Percentiles rank a stretch among this genome's conserved stretches.
Evolutionary conservation across 2,113 vertebrate species (phyloP).

Genomic region (Semnopithecus entellus): DNA sequence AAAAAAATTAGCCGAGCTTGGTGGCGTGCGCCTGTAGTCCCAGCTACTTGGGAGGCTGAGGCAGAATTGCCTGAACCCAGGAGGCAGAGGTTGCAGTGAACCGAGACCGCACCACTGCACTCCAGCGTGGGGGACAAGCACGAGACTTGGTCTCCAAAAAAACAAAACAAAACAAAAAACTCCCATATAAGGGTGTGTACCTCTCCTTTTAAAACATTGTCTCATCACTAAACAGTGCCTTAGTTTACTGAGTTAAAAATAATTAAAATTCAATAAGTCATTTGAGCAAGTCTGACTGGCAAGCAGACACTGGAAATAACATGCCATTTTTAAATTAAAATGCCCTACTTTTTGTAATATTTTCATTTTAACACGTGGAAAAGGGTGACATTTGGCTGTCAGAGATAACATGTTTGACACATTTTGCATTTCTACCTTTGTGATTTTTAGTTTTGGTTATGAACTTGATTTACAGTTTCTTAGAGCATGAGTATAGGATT

Average conservation of each 20-base stretch:
- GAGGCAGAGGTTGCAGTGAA: too few relatives aligned
- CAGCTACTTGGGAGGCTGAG: too few relatives aligned
- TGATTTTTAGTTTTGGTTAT: slow-evolving; percentile 19
- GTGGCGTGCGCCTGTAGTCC: too few relatives aligned
- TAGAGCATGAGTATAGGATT: neutral
- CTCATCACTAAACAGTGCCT: neutral
- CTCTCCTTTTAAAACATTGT: neutral
- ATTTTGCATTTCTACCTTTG: slow-evolving; percentile 18
- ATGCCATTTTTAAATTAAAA: slow-evolving; percentile 50
- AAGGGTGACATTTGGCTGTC: slow-evolving; percentile 43
- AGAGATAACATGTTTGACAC: slow-evolving; percentile 44
- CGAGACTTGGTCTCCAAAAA: neutral
- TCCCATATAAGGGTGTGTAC: neutral
- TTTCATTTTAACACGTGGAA: slow-evolving; percentile 55
- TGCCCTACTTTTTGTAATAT: slow-evolving; percentile 11
- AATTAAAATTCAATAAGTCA: neutral
- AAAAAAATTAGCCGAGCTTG: too few relatives aligned
- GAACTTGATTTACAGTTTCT: slow-evolving; percentile 15
- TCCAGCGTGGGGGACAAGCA: too few relatives aligned
- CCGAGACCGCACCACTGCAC: too few relatives aligned
- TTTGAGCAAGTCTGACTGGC: neutral
- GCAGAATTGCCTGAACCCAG: too few relatives aligned
- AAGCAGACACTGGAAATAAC: neutral
- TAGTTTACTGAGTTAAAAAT: slow-evolving; percentile 22
- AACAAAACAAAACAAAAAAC: neutral